These are phyloP conservation scores for Sphyrna mokarran DNA, from an alignment of 2,113 vertebrate genomes.

Conservation along the genomic window DNA sequence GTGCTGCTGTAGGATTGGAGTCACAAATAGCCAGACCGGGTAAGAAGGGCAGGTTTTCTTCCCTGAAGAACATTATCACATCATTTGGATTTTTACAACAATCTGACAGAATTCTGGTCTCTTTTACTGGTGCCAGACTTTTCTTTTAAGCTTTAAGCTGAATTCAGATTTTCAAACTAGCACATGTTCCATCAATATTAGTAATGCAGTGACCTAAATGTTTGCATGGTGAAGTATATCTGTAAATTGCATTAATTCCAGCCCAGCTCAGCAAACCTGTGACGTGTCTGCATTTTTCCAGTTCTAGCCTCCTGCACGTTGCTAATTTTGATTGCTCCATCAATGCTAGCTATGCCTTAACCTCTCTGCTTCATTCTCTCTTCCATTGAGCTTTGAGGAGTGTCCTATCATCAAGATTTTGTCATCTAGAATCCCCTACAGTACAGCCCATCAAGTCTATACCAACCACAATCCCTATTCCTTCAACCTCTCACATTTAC, in stretches of 20 bases:
- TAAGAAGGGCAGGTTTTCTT: not conserved
- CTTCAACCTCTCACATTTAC: not conserved
- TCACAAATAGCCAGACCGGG: not conserved
- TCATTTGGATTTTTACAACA: not conserved
- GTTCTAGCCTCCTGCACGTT: too few species aligned
- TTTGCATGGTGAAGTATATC: not conserved
- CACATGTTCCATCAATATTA: not conserved
- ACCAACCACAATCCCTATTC: too few species aligned
- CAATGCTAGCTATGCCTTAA: not conserved
- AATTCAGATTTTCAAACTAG: not conserved
- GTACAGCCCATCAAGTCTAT: too few species aligned
- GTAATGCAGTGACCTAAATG: not conserved
- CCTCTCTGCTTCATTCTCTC: not conserved
- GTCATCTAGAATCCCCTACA: not conserved
- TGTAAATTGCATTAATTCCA: not conserved
- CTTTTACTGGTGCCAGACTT: not conserved
- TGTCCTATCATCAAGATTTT: too few species aligned
- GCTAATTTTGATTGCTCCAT: too few species aligned
- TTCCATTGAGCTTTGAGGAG: too few species aligned
- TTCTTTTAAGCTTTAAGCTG: not conserved
- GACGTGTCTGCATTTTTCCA: not conserved
- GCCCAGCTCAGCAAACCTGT: not conserved
- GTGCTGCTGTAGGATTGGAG: not conserved
- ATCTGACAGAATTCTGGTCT: not conserved
- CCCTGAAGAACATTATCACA: not conserved